Evolutionary conservation across 2,888 invertebrate species (phyloP).

Genomic region (Thecophora atra): DNA sequence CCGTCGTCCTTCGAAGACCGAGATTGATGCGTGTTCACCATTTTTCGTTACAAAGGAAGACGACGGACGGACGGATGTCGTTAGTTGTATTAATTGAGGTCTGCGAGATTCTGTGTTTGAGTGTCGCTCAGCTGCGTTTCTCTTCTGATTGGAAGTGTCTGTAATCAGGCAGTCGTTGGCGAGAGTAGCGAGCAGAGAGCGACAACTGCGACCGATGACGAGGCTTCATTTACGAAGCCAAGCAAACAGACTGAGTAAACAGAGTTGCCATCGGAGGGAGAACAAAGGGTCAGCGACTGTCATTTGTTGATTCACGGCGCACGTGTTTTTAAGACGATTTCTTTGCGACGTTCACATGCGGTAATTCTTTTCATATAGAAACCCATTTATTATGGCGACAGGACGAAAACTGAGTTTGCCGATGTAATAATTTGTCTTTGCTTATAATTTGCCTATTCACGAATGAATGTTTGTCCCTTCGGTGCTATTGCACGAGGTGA

Average conservation of each 20-base stretch:
- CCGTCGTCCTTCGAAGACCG: not conserved
- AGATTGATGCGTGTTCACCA: constrained; percentile 42
- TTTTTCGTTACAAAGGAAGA: constrained; percentile 38
- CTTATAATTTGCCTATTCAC: too few relatives aligned
- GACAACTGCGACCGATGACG: not conserved
- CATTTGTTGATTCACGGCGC: too few relatives aligned
- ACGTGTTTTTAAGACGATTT: too few relatives aligned
- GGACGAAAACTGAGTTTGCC: too few relatives aligned
- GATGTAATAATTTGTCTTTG: too few relatives aligned
- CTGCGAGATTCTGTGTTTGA: constrained; percentile 15
- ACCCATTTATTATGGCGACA: too few relatives aligned
- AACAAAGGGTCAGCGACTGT: not conserved
- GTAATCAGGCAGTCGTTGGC: constrained; percentile 25
- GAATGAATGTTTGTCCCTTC: too few relatives aligned
- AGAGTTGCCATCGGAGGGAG: not conserved
- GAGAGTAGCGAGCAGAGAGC: not conserved
- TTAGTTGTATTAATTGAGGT: constrained; percentile 46
- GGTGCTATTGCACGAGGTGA: too few relatives aligned
- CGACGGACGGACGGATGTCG: constrained; percentile 47
- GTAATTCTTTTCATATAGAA: too few relatives aligned
- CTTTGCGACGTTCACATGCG: too few relatives aligned
- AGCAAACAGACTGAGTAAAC: not conserved
- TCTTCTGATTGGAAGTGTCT: constrained; percentile 49
- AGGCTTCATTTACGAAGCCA: not conserved
- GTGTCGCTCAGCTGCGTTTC: constrained; percentile 35